phyloP scores from a whole-genome alignment of 2,113 vertebrate species.

The Pelvicachromis taeniatus region DNA sequence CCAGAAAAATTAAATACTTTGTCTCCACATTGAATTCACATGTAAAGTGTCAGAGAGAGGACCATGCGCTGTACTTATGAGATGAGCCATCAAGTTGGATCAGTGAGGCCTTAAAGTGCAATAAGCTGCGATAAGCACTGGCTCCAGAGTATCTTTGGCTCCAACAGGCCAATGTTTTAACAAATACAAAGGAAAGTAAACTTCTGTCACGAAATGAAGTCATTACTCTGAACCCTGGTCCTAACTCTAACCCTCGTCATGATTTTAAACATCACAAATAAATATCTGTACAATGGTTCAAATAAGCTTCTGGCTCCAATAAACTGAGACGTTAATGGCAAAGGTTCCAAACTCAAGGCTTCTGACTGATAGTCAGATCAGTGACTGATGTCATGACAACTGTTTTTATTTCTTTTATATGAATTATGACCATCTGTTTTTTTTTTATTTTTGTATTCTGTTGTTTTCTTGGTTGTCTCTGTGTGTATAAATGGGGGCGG shows the following conservation, averaged over 20 bases:
- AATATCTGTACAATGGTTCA: rapidly evolving
- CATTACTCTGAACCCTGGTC: neutral
- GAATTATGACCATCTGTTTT: neutral
- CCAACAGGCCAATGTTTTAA: rapidly evolving
- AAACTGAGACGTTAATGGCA: neutral
- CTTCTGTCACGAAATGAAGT: neutral
- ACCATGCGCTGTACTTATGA: neutral
- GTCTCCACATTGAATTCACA: neutral
- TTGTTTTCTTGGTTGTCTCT: neutral
- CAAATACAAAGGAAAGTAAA: neutral
- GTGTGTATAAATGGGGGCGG: neutral
- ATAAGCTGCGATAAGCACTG: rapidly evolving
- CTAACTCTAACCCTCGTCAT: neutral
- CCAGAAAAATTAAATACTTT: neutral
- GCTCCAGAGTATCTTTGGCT: neutral
- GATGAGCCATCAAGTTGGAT: rapidly evolving
- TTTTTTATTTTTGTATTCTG: neutral
- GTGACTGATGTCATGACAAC: neutral
- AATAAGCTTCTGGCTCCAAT: neutral
- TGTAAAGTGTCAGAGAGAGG: neutral
- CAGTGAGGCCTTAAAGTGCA: neutral
- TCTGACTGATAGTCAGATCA: neutral
- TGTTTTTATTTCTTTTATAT: neutral
- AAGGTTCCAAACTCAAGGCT: neutral
- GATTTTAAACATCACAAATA: neutral